These are phyloP conservation scores for Hirudinaria manillensis DNA, from an alignment of 2,888 invertebrate genomes.

Conservation along the genomic window DNA sequence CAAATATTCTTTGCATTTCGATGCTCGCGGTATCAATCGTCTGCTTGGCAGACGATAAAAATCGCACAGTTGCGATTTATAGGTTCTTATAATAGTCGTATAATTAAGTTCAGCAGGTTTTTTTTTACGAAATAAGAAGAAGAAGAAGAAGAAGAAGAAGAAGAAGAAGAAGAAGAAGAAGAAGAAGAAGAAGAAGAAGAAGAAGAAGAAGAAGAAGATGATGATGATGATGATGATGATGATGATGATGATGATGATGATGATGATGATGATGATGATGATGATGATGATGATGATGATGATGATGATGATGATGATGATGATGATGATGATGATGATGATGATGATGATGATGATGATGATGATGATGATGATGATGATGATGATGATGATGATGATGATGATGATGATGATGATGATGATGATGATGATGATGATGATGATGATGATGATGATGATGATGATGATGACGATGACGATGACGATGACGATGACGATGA, in stretches of 20 bases:
- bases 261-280: conserved; percentile 24
- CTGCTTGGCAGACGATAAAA: too few species aligned
- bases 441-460: conserved; percentile 18
- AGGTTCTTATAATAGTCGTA: background rate
- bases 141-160: background rate
- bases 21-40: too few species aligned
- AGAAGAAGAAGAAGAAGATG: conserved; percentile 29
- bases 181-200: conserved; percentile 26
- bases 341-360: background rate
- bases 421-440: conserved; percentile 14
- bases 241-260: conserved; percentile 20
- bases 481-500: background rate
- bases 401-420: too few species aligned
- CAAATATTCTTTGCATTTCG: too few species aligned
- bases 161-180: conserved; percentile 29
- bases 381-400: too few species aligned
- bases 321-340: conserved; percentile 22
- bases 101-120: background rate
- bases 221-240: background rate
- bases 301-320: conserved; percentile 24
- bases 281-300: conserved; percentile 24
- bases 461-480: conserved; percentile 4
- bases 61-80: background rate
- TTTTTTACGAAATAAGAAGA: background rate
- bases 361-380: background rate